Conservation (phyloP, 2,888 invertebrate genomes). For the Hemistola chrysoprasaria region DNA sequence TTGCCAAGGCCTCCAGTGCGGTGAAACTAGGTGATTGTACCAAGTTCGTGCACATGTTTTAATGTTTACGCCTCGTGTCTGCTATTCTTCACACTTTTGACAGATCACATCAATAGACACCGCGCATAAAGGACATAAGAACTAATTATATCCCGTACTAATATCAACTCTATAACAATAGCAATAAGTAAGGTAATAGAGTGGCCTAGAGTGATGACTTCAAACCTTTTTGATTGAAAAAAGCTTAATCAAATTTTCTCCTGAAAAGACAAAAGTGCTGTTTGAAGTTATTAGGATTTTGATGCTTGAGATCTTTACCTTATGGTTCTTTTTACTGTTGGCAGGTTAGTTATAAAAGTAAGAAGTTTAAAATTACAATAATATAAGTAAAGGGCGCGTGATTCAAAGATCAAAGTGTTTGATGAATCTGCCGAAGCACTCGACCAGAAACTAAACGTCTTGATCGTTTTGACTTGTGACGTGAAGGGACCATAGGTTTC, state of each 20-base stretch:
- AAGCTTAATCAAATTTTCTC: conserved; percentile 8
- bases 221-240: conserved; percentile 13
- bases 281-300: background rate
- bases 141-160: background rate
- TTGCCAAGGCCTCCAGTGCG: background rate
- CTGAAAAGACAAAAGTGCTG: conserved; percentile 25
- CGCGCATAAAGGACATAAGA: conserved; percentile 21
- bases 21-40: conserved; percentile 30
- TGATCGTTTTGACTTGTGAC: conserved; percentile 52
- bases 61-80: conserved; percentile 69
- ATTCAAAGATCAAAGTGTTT: conserved; percentile 73
- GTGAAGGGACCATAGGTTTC: conserved; percentile 11
- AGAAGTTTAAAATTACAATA: conserved; percentile 53
- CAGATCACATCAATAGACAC: conserved; percentile 53
- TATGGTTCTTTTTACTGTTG: conserved; percentile 25
- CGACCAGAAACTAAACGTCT: conserved; percentile 46
- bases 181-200: conserved; percentile 18
- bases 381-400: conserved; percentile 76
- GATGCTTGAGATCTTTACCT: conserved; percentile 2
- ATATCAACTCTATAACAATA: conserved; percentile 10
- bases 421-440: conserved; percentile 60
- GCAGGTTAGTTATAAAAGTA: conserved; percentile 42
- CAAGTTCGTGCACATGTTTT: conserved; percentile 49
- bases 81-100: conserved; percentile 75
- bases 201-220: conserved; percentile 3